These are phyloP conservation scores for Rhodophaea formosa DNA, from an alignment of 2,888 invertebrate species.

Conservation along the genomic window DNA sequence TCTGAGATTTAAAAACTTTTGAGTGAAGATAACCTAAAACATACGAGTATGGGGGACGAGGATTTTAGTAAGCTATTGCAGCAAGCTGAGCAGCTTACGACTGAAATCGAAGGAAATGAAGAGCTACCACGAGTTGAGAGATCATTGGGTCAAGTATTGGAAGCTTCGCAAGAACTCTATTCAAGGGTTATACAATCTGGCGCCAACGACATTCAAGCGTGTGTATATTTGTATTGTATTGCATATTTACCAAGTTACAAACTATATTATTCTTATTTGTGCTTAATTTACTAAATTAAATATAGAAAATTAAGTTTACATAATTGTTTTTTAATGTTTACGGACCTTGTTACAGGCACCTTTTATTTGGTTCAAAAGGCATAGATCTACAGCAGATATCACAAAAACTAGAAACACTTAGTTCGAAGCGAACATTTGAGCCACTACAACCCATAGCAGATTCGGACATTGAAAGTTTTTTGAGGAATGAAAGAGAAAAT, in stretches of 20 bases:
- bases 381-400: conserved; percentile 96
- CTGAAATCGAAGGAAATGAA: conserved; percentile 92
- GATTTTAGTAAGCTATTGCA: conserved; percentile 94
- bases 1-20: background rate
- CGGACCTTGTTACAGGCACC: conserved; percentile 83
- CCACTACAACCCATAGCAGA: conserved; percentile 95
- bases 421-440: conserved; percentile 92
- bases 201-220: conserved; percentile 96
- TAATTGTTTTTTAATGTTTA: background rate
- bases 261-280: background rate
- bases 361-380: conserved; percentile 94
- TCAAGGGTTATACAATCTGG: conserved; percentile 92
- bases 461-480: conserved; percentile 93
- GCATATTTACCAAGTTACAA: background rate
- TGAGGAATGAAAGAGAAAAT: conserved; percentile 96
- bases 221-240: conserved; percentile 50
- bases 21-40: conserved; percentile 49
- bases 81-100: conserved; percentile 94
- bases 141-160: conserved; percentile 93
- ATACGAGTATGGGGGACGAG: conserved; percentile 64
- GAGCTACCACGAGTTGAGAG: conserved; percentile 93
- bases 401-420: conserved; percentile 93
- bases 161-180: conserved; percentile 94
- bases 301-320: background rate
- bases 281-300: no score